These are phyloP conservation scores for Aphaenogaster floridana DNA, from an alignment of 1,140 invertebrate species.

Conservation along the genomic window DNA sequence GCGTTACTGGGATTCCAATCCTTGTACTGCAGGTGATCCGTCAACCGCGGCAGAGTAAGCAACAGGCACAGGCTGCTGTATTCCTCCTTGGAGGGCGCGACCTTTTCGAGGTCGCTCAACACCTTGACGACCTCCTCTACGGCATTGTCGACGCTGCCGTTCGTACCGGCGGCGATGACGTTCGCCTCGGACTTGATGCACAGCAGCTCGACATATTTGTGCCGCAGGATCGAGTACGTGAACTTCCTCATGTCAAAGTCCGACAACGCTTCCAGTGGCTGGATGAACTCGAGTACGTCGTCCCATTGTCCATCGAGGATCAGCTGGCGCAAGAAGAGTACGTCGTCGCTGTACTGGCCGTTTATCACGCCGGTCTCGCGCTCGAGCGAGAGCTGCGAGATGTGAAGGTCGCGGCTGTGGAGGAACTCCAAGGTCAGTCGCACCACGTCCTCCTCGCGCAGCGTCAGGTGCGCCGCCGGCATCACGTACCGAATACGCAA, in stretches of 20 bases:
- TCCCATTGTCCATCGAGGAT: constrained; percentile 99
- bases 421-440: constrained; percentile 97
- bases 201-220: constrained; percentile 97
- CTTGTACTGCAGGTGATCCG: constrained; percentile 95
- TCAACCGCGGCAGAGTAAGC: constrained; percentile 96
- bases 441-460: constrained; percentile 97
- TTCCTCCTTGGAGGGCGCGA: constrained; percentile 96
- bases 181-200: constrained; percentile 97
- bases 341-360: constrained; percentile 95
- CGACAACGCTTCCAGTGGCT: constrained; percentile 95
- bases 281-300: constrained; percentile 98
- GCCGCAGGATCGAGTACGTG: constrained; percentile 94
- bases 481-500: constrained; percentile 90
- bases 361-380: constrained; percentile 98
- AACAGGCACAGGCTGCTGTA: constrained; percentile 97
- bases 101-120: constrained; percentile 95
- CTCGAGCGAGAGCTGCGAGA: constrained; percentile 96
- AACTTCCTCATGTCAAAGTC: constrained; percentile 94
- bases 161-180: constrained; percentile 86
- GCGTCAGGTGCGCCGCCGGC: constrained; percentile 93
- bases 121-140: constrained; percentile 98
- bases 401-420: constrained; percentile 95
- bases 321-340: constrained; percentile 96
- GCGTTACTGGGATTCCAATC: constrained; percentile 97
- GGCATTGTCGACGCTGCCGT: constrained; percentile 94